phyloP scores from a whole-genome alignment of 2,888 invertebrate genomes.

The Hoplodrina blanda region DNA sequence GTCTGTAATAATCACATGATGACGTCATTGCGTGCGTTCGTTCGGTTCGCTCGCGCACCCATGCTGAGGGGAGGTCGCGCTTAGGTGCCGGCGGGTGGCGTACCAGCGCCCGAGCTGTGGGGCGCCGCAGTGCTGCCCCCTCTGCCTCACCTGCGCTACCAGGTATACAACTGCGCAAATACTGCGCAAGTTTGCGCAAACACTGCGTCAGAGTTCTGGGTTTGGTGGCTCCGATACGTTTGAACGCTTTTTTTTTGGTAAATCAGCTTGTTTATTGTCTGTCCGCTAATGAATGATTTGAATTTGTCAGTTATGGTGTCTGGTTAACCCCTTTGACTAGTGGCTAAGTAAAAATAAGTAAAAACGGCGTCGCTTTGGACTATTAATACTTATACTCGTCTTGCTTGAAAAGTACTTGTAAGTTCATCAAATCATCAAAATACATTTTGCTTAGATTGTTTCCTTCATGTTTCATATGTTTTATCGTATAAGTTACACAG shows the following conservation, averaged over 20 bases:
- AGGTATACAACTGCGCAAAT: constrained; percentile 72
- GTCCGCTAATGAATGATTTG: constrained; percentile 32
- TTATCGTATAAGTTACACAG: constrained; percentile 12
- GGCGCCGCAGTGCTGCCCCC: constrained; percentile 81
- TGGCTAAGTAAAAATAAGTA: no score
- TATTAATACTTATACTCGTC: background rate
- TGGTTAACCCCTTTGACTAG: constrained; percentile 48
- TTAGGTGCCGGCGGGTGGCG: constrained; percentile 58
- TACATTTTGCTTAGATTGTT: background rate
- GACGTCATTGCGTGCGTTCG: constrained; percentile 27
- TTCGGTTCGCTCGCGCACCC: constrained; percentile 19
- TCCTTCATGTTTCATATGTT: background rate
- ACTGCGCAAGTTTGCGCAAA: constrained; percentile 17
- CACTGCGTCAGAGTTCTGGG: constrained; percentile 28
- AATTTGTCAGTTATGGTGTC: constrained; percentile 19
- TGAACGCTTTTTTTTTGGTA: constrained; percentile 27
- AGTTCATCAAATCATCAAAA: constrained; percentile 11
- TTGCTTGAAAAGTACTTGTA: constrained; percentile 6
- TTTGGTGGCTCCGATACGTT: constrained; percentile 56
- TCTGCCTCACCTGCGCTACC: constrained; percentile 81
- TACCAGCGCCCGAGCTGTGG: constrained; percentile 79
- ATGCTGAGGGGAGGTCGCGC: constrained; percentile 42
- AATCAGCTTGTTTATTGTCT: constrained; percentile 31
- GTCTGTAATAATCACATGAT: constrained; percentile 10
- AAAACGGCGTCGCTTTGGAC: background rate